Evolutionary conservation across 1,140 invertebrate species (phyloP).

Genomic region (Homarus americanus): DNA sequence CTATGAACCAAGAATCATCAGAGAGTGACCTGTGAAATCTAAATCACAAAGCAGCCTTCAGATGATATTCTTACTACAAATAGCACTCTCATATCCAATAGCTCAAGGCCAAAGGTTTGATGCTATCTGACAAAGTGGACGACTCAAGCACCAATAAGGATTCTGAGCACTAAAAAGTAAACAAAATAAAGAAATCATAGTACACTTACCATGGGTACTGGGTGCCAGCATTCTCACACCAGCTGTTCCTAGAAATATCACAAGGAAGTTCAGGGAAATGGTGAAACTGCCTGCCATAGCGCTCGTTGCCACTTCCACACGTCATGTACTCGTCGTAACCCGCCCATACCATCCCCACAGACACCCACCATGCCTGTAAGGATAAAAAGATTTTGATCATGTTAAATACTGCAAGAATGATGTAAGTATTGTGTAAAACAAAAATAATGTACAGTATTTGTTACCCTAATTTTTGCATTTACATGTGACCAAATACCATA

Average conservation of each 20-base stretch:
- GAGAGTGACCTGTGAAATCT: too few species aligned
- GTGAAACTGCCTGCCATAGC: conserved; percentile 42
- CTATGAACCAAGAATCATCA: too few species aligned
- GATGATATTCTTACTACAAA: too few species aligned
- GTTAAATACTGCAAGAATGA: background rate
- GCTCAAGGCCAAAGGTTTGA: too few species aligned
- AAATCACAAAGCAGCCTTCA: too few species aligned
- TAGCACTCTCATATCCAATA: too few species aligned
- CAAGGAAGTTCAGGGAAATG: conserved; percentile 76
- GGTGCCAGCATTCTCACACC: conserved; percentile 76
- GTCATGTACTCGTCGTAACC: conserved; percentile 60
- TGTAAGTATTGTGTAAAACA: too few species aligned
- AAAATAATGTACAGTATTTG: background rate
- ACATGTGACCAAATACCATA: background rate
- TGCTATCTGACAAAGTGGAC: too few species aligned
- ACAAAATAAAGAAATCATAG: too few species aligned
- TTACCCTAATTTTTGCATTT: background rate
- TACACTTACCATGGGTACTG: conserved; percentile 76
- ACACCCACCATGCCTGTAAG: conserved; percentile 57
- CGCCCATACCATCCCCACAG: conserved; percentile 39
- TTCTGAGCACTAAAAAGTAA: too few species aligned
- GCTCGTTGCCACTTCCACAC: conserved; percentile 49
- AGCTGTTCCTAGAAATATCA: conserved; percentile 76
- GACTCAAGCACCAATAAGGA: too few species aligned
- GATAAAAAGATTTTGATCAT: background rate